These are phyloP conservation scores for Philereme transversata DNA, from an alignment of 2,888 invertebrate species.

Conservation along the genomic window DNA sequence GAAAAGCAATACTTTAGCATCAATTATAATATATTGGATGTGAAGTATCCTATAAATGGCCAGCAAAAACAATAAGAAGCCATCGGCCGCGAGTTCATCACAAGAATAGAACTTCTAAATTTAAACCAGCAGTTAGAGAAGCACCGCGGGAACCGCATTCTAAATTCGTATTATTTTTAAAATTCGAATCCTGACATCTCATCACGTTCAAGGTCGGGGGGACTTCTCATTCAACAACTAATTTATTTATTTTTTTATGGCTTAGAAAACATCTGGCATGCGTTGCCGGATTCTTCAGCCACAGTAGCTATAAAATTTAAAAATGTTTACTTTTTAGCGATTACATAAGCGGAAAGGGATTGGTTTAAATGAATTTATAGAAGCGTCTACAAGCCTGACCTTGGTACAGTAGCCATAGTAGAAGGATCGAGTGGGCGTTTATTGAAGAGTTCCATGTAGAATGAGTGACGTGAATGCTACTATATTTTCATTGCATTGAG, in stretches of 20 bases:
- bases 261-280: conserved; percentile 61
- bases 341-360: conserved; percentile 49
- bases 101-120: conserved; percentile 81
- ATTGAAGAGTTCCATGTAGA: conserved; percentile 43
- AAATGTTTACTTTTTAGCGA: conserved; percentile 46
- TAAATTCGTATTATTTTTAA: conserved; percentile 72
- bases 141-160: conserved; percentile 74
- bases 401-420: conserved; percentile 42
- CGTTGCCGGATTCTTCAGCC: conserved; percentile 43
- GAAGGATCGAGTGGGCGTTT: conserved; percentile 48
- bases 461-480: conserved; percentile 26
- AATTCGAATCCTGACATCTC: conserved; percentile 72
- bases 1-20: conserved; percentile 14
- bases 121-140: conserved; percentile 74
- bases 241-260: conserved; percentile 47
- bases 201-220: conserved; percentile 79
- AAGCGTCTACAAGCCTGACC: conserved; percentile 41
- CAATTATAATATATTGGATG: conserved; percentile 35
- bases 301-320: conserved; percentile 54
- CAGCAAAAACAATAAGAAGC: conserved; percentile 76
- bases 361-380: conserved; percentile 49
- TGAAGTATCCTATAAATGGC: conserved; percentile 49
- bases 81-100: conserved; percentile 77
- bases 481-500: conserved; percentile 12
- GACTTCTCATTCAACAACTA: conserved; percentile 52